Evolutionary conservation across 2,797 vertebrate species (phyloP).

Genomic region (Urocyon cinereoargenteus): DNA sequence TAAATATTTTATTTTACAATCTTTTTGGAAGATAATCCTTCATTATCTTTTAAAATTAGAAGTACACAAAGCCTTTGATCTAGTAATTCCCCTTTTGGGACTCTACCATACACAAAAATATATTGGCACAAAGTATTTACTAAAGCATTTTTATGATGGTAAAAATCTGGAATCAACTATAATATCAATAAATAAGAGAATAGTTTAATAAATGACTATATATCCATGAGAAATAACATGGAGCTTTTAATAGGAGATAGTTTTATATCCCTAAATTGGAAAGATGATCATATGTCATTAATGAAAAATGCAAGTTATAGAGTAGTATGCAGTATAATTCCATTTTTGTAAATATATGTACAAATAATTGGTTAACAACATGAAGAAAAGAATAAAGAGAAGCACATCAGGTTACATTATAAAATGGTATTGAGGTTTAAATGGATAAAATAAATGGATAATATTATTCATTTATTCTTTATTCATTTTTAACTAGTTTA

Average conservation of each 20-base stretch:
- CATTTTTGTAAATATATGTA: background rate
- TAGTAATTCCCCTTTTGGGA: background rate
- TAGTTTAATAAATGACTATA: background rate
- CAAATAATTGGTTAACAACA: background rate
- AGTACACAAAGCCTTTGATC: background rate
- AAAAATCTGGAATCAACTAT: slow-evolving; percentile 16
- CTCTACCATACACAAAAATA: background rate
- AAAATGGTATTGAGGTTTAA: background rate
- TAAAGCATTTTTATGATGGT: background rate
- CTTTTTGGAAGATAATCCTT: slow-evolving; percentile 23
- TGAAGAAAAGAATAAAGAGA: background rate
- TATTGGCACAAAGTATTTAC: background rate
- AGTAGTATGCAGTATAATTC: background rate
- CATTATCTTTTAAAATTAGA: slow-evolving; percentile 45
- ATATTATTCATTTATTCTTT: background rate
- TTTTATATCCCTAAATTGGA: background rate
- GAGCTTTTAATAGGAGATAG: background rate
- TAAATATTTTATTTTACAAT: slow-evolving; percentile 61
- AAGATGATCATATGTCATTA: background rate
- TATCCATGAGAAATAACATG: background rate
- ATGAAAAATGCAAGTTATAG: background rate
- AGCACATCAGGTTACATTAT: background rate
- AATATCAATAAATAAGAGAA: background rate
- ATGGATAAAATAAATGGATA: background rate
- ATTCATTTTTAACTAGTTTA: slow-evolving; percentile 1